phyloP scores from a whole-genome alignment of 2,113 vertebrate species.

The Microtus ochrogaster region DNA sequence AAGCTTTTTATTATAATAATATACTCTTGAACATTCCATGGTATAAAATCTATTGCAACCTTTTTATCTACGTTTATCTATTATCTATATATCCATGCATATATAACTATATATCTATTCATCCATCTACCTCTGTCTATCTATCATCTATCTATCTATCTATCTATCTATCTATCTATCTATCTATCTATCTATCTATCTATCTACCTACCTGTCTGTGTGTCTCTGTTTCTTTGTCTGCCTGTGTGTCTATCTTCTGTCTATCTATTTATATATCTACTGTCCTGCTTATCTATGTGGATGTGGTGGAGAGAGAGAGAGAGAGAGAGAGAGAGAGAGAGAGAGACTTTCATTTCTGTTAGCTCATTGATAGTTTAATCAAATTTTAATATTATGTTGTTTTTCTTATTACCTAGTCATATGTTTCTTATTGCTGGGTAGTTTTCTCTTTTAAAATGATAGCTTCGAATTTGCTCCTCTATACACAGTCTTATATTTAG shows the following conservation, averaged over 20 bases:
- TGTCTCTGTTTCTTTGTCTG: not conserved
- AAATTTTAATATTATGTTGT: not conserved
- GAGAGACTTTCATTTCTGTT: not conserved
- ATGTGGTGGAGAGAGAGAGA: no score
- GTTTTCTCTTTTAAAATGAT: not conserved
- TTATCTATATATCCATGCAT: not conserved
- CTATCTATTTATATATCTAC: not conserved
- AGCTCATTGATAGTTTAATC: not conserved
- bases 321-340: not conserved
- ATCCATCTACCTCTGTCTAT: fast-evolving
- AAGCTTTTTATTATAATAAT: not conserved
- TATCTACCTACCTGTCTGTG: not conserved
- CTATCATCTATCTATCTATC: no score
- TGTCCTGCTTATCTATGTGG: not conserved
- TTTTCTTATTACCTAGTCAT: not conserved
- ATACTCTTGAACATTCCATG: not conserved
- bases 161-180: fast-evolving
- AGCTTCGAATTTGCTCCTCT: not conserved
- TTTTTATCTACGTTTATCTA: not conserved
- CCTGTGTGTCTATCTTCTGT: not conserved
- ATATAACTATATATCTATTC: not conserved
- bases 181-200: no score
- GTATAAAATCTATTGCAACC: not conserved
- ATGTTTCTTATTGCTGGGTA: not conserved
- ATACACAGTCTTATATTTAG: not conserved